Evolutionary conservation across 2,888 invertebrate species (phyloP).

Genomic region (Petrolisthes manimaculis): DNA sequence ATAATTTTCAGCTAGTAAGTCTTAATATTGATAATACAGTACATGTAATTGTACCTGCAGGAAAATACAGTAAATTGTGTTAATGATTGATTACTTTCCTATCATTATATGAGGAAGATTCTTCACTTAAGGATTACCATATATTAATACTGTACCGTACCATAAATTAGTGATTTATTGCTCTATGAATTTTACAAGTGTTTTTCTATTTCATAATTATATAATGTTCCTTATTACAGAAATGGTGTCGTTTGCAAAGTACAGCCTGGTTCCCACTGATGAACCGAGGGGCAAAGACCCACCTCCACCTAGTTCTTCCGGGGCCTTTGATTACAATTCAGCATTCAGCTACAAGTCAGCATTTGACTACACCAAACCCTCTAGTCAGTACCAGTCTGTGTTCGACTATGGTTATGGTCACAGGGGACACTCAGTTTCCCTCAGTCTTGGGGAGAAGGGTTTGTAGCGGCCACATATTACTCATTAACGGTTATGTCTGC

Average conservation of each 20-base stretch:
- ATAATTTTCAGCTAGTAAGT: too few relatives aligned
- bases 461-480: conserved; percentile 53
- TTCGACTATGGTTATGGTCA: conserved; percentile 66
- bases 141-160: neutral
- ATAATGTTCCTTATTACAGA: conserved; percentile 25
- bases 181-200: neutral
- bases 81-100: too few relatives aligned
- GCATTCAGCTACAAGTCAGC: conserved; percentile 66
- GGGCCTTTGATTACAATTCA: conserved; percentile 65
- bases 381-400: conserved; percentile 65
- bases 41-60: too few relatives aligned
- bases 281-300: conserved; percentile 58
- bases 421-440: conserved; percentile 53
- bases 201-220: neutral
- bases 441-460: conserved; percentile 63
- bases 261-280: conserved; percentile 65
- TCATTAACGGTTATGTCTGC: conserved; percentile 26
- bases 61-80: too few relatives aligned
- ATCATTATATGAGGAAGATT: too few relatives aligned
- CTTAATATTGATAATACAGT: too few relatives aligned
- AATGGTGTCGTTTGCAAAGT: conserved; percentile 65
- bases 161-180: neutral
- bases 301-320: conserved; percentile 29
- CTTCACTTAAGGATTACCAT: too few relatives aligned
- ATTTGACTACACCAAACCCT: conserved; percentile 62